Conservation (phyloP, 2,888 invertebrate species). For the Drosophila mercatorum region DNA sequence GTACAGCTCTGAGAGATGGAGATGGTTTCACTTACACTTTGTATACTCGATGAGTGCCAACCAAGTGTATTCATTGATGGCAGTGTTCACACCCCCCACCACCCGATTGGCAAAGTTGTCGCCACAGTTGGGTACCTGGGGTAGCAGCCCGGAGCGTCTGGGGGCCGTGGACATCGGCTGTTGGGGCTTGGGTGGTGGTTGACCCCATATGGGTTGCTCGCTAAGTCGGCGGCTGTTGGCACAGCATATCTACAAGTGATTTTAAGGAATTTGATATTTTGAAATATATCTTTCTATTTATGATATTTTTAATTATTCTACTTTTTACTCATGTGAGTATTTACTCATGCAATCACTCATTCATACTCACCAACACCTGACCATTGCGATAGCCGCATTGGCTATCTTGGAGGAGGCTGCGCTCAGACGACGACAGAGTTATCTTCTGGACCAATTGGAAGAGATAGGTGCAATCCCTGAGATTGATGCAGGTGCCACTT, state of each 20-base stretch:
- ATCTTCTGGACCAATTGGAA: constrained; percentile 60
- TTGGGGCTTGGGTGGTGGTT: constrained; percentile 4
- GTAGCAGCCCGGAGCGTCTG: constrained; percentile 68
- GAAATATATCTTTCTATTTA: no score
- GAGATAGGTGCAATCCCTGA: constrained; percentile 64
- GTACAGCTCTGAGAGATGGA: no score
- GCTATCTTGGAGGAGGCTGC: constrained; percentile 86
- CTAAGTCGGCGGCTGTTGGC: constrained; percentile 49
- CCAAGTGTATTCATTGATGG: constrained; percentile 87
- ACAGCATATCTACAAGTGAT: constrained; percentile 59
- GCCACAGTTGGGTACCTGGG: constrained; percentile 62
- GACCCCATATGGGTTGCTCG: constrained; percentile 44
- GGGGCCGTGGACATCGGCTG: neutral
- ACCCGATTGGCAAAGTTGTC: constrained; percentile 86
- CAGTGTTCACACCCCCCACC: constrained; percentile 87
- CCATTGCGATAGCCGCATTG: constrained; percentile 88
- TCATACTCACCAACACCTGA: constrained; percentile 61
- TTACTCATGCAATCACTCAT: neutral
- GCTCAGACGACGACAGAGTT: constrained; percentile 47
- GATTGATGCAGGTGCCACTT: constrained; percentile 68
- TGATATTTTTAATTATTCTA: no score
- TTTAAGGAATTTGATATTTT: neutral
- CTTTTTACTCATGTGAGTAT: no score
- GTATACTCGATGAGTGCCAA: constrained; percentile 85
- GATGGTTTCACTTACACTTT: constrained; percentile 63